Percentiles rank a stretch among this genome's conserved stretches.
Evolutionary conservation across 2,888 invertebrate species (phyloP).

Genomic region (Euplexia lucipara): DNA sequence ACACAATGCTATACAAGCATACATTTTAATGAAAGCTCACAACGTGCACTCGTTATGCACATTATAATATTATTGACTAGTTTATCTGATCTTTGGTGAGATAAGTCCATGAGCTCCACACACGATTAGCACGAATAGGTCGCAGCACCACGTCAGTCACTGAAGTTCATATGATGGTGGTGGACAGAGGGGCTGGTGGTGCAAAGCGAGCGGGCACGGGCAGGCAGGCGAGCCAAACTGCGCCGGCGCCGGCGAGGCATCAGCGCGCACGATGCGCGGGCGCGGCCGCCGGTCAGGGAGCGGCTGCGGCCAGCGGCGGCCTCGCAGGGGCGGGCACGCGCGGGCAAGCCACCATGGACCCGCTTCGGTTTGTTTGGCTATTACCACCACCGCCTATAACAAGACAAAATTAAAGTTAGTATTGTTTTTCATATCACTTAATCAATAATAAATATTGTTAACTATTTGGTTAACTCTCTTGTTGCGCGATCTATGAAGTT

Average conservation of each 20-base stretch:
- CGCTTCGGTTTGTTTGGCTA: slow-evolving; percentile 82
- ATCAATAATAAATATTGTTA: neutral
- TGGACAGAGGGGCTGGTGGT: slow-evolving; percentile 72
- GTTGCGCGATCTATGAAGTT: neutral
- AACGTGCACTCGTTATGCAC: slow-evolving; percentile 46
- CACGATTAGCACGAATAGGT: slow-evolving; percentile 35
- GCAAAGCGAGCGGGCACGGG: slow-evolving; percentile 78
- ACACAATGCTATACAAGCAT: slow-evolving; percentile 54
- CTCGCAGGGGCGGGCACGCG: slow-evolving; percentile 91
- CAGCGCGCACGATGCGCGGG: slow-evolving; percentile 86
- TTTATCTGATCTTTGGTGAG: slow-evolving; percentile 61
- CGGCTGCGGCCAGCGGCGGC: slow-evolving; percentile 86
- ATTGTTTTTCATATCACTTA: neutral
- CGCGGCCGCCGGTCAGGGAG: slow-evolving; percentile 85
- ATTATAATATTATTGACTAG: slow-evolving; percentile 63
- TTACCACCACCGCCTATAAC: slow-evolving; percentile 82
- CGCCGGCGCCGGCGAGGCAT: slow-evolving; percentile 81
- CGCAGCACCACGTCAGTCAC: slow-evolving; percentile 31
- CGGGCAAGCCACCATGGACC: slow-evolving; percentile 92
- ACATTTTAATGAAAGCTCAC: slow-evolving; percentile 38
- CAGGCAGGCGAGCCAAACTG: slow-evolving; percentile 85
- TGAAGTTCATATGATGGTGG: slow-evolving; percentile 65
- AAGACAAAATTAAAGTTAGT: slow-evolving; percentile 21
- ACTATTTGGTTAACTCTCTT: slow-evolving; percentile 1
- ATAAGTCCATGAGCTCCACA: slow-evolving; percentile 46